These are phyloP conservation scores for Drosophila borealis DNA, from an alignment of 2,888 invertebrate species.

Conservation along the genomic window DNA sequence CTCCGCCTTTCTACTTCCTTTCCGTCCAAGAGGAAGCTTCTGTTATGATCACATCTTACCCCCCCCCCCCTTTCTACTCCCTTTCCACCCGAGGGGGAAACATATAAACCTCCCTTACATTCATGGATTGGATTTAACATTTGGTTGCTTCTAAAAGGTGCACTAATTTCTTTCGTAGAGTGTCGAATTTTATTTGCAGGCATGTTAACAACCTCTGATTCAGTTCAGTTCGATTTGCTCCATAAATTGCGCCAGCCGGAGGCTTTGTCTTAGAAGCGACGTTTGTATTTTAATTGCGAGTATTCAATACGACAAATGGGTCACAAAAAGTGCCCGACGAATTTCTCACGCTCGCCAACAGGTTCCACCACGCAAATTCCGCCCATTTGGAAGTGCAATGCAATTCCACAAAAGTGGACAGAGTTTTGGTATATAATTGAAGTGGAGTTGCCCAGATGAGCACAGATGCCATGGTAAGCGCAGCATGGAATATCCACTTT, in stretches of 20 bases:
- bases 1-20: too few relatives aligned
- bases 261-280: slow-evolving; percentile 38
- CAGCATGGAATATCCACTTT: not conserved
- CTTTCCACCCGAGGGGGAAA: too few relatives aligned
- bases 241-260: slow-evolving; percentile 55
- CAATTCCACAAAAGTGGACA: slow-evolving; percentile 2
- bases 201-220: slow-evolving; percentile 24
- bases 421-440: slow-evolving; percentile 63
- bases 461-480: slow-evolving; percentile 64
- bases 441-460: slow-evolving; percentile 19
- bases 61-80: too few relatives aligned
- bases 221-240: slow-evolving; percentile 11
- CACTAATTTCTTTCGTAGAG: slow-evolving; percentile 26
- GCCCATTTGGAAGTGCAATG: slow-evolving; percentile 39
- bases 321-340: slow-evolving; percentile 46
- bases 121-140: not conserved
- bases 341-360: slow-evolving; percentile 72
- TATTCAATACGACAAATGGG: slow-evolving; percentile 67
- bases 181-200: slow-evolving; percentile 3
- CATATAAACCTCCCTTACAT: too few relatives aligned
- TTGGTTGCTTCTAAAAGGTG: too few relatives aligned
- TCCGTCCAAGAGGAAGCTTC: too few relatives aligned
- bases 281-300: slow-evolving; percentile 55
- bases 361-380: slow-evolving; percentile 51
- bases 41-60: too few relatives aligned